These are phyloP conservation scores for Alethe diademata DNA, from an alignment of 2,113 vertebrate species.

Conservation along the genomic window DNA sequence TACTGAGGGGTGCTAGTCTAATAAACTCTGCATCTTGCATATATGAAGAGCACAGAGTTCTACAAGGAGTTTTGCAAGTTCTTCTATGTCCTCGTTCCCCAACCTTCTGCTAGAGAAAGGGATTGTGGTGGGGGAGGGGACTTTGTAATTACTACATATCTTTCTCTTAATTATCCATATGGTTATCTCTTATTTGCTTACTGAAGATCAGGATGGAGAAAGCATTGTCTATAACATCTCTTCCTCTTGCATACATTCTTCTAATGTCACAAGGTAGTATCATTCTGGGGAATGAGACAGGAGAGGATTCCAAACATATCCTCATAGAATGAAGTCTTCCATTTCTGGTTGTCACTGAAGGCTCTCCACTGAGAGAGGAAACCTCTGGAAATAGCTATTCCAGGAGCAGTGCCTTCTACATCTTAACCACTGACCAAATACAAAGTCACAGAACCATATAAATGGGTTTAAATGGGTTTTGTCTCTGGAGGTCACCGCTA, in stretches of 20 bases:
- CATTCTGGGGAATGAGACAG: not conserved
- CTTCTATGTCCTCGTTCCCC: not conserved
- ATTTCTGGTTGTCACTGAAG: not conserved
- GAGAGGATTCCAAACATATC: not conserved
- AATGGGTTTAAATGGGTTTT: not conserved
- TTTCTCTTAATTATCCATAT: not conserved
- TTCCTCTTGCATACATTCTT: not conserved
- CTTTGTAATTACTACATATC: not conserved
- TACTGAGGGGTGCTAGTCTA: not conserved
- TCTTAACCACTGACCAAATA: not conserved
- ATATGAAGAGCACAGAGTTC: rapidly evolving
- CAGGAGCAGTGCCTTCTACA: not conserved
- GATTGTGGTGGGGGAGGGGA: not conserved
- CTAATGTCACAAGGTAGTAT: not conserved
- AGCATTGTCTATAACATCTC: not conserved
- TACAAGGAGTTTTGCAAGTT: not conserved
- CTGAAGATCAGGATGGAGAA: not conserved
- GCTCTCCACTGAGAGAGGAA: not conserved
- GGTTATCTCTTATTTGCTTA: not conserved
- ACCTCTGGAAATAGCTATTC: not conserved
- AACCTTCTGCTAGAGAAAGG: not conserved
- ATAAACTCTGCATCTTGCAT: not conserved
- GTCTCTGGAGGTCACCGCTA: not conserved
- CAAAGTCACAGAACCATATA: not conserved
- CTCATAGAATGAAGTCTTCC: not conserved